Conservation (phyloP, 2,888 invertebrate species). For the Brenthis ino region DNA sequence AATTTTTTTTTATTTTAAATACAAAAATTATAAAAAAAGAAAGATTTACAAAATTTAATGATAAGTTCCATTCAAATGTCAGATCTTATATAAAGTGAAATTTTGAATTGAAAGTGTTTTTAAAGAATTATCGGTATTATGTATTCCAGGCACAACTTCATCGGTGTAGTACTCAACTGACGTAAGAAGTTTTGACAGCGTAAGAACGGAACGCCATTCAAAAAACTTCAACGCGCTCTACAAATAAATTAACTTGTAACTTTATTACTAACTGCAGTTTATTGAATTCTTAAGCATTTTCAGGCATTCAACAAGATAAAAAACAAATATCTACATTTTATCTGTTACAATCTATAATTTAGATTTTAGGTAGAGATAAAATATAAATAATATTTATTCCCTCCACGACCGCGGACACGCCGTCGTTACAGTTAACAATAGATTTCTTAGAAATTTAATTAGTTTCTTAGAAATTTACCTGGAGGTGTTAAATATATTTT, state of each 20-base stretch:
- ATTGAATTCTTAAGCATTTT: too few relatives aligned
- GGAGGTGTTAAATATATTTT: too few relatives aligned
- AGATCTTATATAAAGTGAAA: constrained; percentile 13
- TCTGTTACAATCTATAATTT: too few relatives aligned
- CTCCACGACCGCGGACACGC: too few relatives aligned
- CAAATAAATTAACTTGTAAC: not conserved
- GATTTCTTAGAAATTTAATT: too few relatives aligned
- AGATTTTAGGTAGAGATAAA: too few relatives aligned
- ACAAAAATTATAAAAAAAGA: not conserved
- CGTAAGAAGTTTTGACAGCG: constrained; percentile 21
- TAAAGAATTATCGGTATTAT: not conserved
- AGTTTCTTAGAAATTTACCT: too few relatives aligned
- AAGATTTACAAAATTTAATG: constrained; percentile 1
- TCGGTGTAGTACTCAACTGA: constrained; percentile 3
- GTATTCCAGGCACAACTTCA: constrained; percentile 9
- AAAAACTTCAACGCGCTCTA: constrained; percentile 21
- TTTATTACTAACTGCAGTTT: too few relatives aligned
- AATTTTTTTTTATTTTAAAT: not conserved
- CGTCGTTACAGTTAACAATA: too few relatives aligned
- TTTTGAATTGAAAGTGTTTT: constrained; percentile 14
- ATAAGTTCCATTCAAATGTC: not conserved
- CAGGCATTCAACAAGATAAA: too few relatives aligned
- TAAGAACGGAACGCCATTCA: not conserved
- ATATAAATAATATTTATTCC: too few relatives aligned
- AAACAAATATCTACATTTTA: too few relatives aligned